Conservation (phyloP, 2,113 vertebrate genomes). For the Erythrocebus patas region DNA sequence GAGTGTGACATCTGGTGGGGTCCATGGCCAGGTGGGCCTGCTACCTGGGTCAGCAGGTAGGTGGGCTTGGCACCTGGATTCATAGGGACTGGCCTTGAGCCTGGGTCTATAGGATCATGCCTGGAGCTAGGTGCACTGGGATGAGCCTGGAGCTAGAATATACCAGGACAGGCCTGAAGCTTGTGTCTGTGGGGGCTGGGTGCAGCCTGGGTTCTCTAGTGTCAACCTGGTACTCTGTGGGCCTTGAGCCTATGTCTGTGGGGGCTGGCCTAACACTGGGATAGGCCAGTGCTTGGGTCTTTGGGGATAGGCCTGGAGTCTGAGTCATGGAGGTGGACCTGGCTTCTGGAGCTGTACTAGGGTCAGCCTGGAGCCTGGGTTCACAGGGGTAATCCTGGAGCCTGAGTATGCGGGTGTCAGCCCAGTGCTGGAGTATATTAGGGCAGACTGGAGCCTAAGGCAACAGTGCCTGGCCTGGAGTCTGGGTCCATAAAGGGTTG, state of each 20-base stretch:
- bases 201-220: neutral
- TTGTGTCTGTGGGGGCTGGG: neutral
- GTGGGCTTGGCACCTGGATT: neutral
- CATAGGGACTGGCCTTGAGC: neutral
- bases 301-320: neutral
- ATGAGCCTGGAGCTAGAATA: neutral
- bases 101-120: neutral
- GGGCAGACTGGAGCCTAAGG: neutral
- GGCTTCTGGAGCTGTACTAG: neutral
- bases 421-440: neutral
- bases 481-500: neutral
- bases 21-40: neutral
- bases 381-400: neutral
- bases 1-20: neutral
- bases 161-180: neutral
- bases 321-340: neutral
- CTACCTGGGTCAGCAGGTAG: neutral
- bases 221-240: neutral
- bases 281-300: neutral
- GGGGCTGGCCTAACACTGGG: neutral
- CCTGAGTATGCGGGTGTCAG: neutral
- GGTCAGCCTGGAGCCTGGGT: neutral
- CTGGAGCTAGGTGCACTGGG: neutral
- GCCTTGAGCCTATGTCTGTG: neutral
- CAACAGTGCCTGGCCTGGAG: neutral